These are phyloP conservation scores for Apotomis turbidana DNA, from an alignment of 2,888 invertebrate genomes.

Conservation along the genomic window DNA sequence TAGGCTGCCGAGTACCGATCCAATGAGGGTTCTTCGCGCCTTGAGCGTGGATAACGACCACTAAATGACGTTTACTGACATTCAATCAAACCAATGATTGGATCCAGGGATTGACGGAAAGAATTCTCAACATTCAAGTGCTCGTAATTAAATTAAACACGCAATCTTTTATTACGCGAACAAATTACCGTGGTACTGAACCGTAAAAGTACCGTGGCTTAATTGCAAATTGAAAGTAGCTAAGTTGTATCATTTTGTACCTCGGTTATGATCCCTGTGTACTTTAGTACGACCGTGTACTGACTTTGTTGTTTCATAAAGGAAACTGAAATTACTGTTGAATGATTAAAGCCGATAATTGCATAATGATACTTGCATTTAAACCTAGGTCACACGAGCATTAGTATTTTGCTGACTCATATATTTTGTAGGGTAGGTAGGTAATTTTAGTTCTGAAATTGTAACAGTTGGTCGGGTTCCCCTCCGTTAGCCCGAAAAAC, in stretches of 20 bases:
- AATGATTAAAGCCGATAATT: not conserved
- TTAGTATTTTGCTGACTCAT: too few species aligned
- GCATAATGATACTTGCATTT: not conserved
- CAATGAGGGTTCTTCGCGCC: slow-evolving; percentile 57
- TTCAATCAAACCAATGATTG: slow-evolving; percentile 72
- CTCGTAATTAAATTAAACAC: slow-evolving; percentile 21
- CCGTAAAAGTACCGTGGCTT: slow-evolving; percentile 13
- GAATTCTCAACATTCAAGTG: slow-evolving; percentile 49
- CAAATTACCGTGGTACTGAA: slow-evolving; percentile 2
- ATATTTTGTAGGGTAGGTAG: too few species aligned
- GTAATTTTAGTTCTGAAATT: too few species aligned
- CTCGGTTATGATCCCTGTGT: not conserved
- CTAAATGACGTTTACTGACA: slow-evolving; percentile 69
- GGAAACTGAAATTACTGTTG: not conserved
- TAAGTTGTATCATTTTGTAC: not conserved
- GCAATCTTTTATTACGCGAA: slow-evolving; percentile 6
- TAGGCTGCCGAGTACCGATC: slow-evolving; percentile 60
- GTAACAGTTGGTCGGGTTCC: too few species aligned
- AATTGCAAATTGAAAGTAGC: not conserved
- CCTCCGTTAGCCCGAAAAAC: too few species aligned
- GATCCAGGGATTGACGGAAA: slow-evolving; percentile 56
- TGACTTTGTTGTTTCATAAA: not conserved
- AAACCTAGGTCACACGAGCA: too few species aligned
- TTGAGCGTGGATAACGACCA: slow-evolving; percentile 71
- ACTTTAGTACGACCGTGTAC: not conserved